phyloP scores from a whole-genome alignment of 2,888 invertebrate species.

The Andrena minutula region DNA sequence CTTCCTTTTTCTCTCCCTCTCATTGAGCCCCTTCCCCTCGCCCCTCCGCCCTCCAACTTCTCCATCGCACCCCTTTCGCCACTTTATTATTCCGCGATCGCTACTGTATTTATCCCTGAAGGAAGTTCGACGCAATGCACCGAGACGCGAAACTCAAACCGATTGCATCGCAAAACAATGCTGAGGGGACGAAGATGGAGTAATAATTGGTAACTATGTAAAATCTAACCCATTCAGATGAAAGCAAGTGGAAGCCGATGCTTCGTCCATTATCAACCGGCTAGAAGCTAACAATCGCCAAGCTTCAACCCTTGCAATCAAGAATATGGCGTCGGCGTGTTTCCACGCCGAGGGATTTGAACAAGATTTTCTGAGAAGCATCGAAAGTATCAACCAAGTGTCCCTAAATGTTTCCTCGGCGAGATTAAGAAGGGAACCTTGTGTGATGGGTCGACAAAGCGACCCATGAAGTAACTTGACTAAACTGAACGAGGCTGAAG shows the following conservation, averaged over 20 bases:
- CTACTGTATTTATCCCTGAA: constrained; percentile 51
- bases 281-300: too few relatives aligned
- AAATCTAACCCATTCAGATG: constrained; percentile 28
- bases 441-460: too few relatives aligned
- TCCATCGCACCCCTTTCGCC: constrained; percentile 23
- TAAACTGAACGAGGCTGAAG: too few relatives aligned
- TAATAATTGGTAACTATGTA: neutral
- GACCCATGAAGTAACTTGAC: too few relatives aligned
- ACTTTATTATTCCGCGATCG: constrained; percentile 61
- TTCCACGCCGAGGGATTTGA: too few relatives aligned
- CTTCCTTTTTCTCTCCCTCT: constrained; percentile 5
- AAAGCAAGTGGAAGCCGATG: constrained; percentile 31
- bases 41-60: neutral
- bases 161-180: constrained; percentile 58
- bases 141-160: constrained; percentile 56
- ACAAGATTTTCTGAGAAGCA: too few relatives aligned
- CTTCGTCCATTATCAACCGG: neutral
- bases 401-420: too few relatives aligned
- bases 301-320: too few relatives aligned
- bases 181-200: constrained; percentile 1
- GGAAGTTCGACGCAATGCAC: constrained; percentile 53
- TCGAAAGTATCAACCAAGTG: too few relatives aligned
- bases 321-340: too few relatives aligned
- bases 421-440: too few relatives aligned
- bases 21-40: neutral